Evolutionary conservation across 2,888 invertebrate species (phyloP).

Genomic region (Drosophila antonietae): DNA sequence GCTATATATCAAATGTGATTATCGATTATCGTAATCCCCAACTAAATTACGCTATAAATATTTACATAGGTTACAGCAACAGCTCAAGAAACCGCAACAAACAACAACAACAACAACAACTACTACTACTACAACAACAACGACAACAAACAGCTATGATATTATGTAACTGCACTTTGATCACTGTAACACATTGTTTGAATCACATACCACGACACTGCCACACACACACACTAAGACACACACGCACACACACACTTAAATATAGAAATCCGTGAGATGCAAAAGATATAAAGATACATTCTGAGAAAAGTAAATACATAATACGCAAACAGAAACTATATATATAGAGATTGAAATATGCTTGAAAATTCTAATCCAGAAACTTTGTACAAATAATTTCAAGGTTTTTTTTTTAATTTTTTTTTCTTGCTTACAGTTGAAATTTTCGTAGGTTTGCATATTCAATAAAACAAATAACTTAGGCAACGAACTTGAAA

Average conservation of each 20-base stretch:
- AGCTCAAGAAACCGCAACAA: slow-evolving; percentile 44
- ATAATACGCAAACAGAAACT: not conserved
- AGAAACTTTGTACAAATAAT: not conserved
- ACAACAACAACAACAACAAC: slow-evolving; percentile 27
- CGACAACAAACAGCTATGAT: slow-evolving; percentile 60
- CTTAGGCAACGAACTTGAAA: slow-evolving; percentile 71
- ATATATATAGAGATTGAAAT: slow-evolving; percentile 5
- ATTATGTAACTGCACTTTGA: slow-evolving; percentile 72
- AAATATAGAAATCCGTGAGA: slow-evolving; percentile 26
- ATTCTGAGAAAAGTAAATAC: not conserved
- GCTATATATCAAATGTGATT: slow-evolving; percentile 47
- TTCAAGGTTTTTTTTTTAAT: not conserved
- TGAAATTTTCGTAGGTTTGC: not conserved
- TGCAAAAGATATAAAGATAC: slow-evolving; percentile 2
- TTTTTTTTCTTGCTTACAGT: not conserved
- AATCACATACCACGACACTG: slow-evolving; percentile 56
- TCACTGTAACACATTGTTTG: slow-evolving; percentile 74
- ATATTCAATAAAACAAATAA: slow-evolving; percentile 59
- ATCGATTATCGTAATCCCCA: slow-evolving; percentile 44
- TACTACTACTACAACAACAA: slow-evolving; percentile 17
- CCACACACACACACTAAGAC: slow-evolving; percentile 30
- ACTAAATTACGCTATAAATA: slow-evolving; percentile 63
- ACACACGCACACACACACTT: slow-evolving; percentile 14
- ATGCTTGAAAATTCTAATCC: not conserved
- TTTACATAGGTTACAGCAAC: slow-evolving; percentile 60